Percentiles rank a stretch among this genome's conserved stretches.
These are phyloP conservation scores for Hypercompe scribonia DNA, from an alignment of 2,888 invertebrate genomes.

Conservation along the genomic window DNA sequence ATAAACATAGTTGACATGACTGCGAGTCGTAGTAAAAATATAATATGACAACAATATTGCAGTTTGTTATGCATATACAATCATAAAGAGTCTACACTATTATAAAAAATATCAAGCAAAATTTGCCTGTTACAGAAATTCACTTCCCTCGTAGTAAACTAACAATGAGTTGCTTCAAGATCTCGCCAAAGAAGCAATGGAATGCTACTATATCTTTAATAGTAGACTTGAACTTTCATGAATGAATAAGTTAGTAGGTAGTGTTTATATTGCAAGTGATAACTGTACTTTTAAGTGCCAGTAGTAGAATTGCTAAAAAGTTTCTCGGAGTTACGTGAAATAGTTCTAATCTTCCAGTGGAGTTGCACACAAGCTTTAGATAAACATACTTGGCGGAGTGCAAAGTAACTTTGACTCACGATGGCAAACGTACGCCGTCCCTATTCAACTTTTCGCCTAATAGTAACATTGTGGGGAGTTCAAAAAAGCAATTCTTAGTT, in stretches of 20 bases:
- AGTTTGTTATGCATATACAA: background rate
- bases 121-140: background rate
- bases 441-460: slow-evolving; percentile 76
- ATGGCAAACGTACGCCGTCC: slow-evolving; percentile 70
- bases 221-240: slow-evolving; percentile 56
- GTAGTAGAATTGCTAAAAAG: slow-evolving; percentile 78
- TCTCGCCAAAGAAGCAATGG: slow-evolving; percentile 41
- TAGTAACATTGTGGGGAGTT: slow-evolving; percentile 80
- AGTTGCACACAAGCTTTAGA: slow-evolving; percentile 65
- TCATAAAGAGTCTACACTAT: background rate
- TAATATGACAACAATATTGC: background rate
- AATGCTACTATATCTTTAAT: slow-evolving; percentile 42
- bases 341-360: slow-evolving; percentile 76
- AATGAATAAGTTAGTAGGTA: slow-evolving; percentile 59
- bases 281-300: slow-evolving; percentile 66
- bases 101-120: background rate
- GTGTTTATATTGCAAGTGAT: slow-evolving; percentile 59
- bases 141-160: slow-evolving; percentile 27
- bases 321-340: slow-evolving; percentile 75
- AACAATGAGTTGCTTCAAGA: slow-evolving; percentile 32
- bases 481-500: slow-evolving; percentile 83
- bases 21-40: background rate
- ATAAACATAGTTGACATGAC: background rate
- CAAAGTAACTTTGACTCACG: slow-evolving; percentile 55
- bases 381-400: slow-evolving; percentile 65